phyloP scores from a whole-genome alignment of 2,888 invertebrate genomes.

The Entomobrya multifasciata region DNA sequence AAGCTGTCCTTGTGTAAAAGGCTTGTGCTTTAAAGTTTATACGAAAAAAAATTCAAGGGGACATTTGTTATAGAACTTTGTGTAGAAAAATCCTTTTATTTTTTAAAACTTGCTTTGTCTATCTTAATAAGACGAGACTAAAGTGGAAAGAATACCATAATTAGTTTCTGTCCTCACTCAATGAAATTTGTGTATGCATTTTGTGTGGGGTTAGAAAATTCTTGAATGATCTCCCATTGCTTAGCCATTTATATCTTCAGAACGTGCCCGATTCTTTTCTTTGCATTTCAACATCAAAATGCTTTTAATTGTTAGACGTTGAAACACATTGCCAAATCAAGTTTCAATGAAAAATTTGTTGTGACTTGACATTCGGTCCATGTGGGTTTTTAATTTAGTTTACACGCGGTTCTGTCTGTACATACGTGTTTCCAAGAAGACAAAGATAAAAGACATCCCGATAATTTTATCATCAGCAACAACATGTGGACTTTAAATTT shows the following conservation, averaged over 20 bases:
- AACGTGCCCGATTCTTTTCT: too few relatives aligned
- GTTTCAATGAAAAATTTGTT: neutral
- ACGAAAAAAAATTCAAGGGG: too few relatives aligned
- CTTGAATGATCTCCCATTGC: too few relatives aligned
- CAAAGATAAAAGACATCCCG: too few relatives aligned
- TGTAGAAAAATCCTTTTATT: neutral
- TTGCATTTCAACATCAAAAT: neutral
- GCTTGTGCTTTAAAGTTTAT: too few relatives aligned
- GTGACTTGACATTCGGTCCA: constrained; percentile 29
- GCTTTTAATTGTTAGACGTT: constrained; percentile 38
- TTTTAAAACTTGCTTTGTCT: neutral
- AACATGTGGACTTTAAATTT: too few relatives aligned
- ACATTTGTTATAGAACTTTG: too few relatives aligned
- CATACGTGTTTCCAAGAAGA: too few relatives aligned
- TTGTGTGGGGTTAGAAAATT: neutral
- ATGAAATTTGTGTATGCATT: neutral
- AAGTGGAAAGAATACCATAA: constrained; percentile 11
- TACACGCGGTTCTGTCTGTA: neutral
- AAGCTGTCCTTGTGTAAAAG: too few relatives aligned
- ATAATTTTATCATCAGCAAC: too few relatives aligned
- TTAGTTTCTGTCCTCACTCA: constrained; percentile 55
- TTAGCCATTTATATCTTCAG: too few relatives aligned
- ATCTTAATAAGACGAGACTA: neutral
- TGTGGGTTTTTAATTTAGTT: constrained; percentile 13
- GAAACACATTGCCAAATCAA: constrained; percentile 1